Evolutionary conservation across 23 tunicate species (phyloP), one percentile per base, ranked within the genome.

Genomic region (Ciona savignyi): DNA sequence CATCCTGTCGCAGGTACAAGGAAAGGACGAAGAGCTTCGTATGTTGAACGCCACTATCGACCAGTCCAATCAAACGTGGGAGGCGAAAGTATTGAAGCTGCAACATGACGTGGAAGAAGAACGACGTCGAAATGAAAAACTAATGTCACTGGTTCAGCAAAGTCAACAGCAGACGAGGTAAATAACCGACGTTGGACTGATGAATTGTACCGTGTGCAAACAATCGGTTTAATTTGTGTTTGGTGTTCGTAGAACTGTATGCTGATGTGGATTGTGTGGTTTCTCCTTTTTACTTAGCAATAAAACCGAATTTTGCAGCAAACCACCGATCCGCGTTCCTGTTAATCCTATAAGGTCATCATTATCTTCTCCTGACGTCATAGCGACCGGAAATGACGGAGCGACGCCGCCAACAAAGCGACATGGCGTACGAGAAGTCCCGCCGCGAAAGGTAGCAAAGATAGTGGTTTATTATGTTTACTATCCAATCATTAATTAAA

Each of bases 1-100:
- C 24, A n/a, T 65, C 11, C 9, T 24, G 26, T 65, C 11, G 24
- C 3, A 81, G 85, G 78, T 81, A 42, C 73, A 73, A 6, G 78
- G 78, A 9, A 73, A 73, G 65, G 78, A 73, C 67, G 85, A 81
- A 30, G 85, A 81, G 66, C 51, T 81, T 3, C 30, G 28, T 11
- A 24, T 73, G 34, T 26, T 81, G 28, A 81, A 66, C 28, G 85
- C 78, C 22, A 62, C 85, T 4, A 65, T 81, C 19, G 78, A 73
- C 30, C 78, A 72, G 27, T 73, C 74, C 3, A 73, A 73, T 48
- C 24, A 28, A 29, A 73, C 73, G 6, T 81, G 78, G 78, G 85
- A 65, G 23, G 25, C n/a, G 2, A 73, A 73, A 66, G 85, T 81
- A 0, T 51, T 65, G 20, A 67, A 33, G 20, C 79, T 81, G 2